Base-by-base conservation (phyloP, 2,113 vertebrate species). In the Percina caprodes region DNA sequence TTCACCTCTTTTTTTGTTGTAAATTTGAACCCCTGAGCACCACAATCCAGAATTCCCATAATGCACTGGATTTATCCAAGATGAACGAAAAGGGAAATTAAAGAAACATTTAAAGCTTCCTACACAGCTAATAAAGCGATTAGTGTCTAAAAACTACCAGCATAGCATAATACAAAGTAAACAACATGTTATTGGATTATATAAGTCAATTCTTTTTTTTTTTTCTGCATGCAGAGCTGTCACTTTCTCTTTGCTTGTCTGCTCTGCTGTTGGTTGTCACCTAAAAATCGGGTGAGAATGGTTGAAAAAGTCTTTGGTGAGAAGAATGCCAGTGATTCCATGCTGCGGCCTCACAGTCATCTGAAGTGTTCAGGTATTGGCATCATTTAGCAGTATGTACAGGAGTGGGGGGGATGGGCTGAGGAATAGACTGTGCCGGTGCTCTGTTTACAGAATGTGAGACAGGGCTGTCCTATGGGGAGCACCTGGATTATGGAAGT, bases 11-110 rank as follows among this genome's bases (percentile, higher is more conserved):
- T 91, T 85, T 90, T 76, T n/a, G n/a, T 69, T 77, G 56, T 82
- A 69, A 76, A 79, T 87, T 88, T 88, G 77, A 91, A 93, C 93
- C 92, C 93, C 93, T 89, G 90, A 95, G 93, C 91, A 90, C 93
- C 94, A 91, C 91, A 95, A 94, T 92, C 95, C 95, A 95, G 95
- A 81, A 78, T 92, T 89, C 90, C 89, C 80, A 91, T 89, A 90
- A 94, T 92, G 81, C 86, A 91, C 93, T 94, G 92, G 93, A 93
- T 92, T 90, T 74, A 87, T 92, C 88, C 86, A 92, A 92, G 91
- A 81, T 90, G 84, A 93, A 92, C 72, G 72, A 78, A 78, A 92
- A 91, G 74, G 73, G 80, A 91, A 88, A 89, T 62, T 77, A 85
- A 83, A 84, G 35, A 88, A 86, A 88, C 86, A 89, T 82, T 84